phyloP scores from a whole-genome alignment of 2,113 vertebrate species.

The Burhinus oedicnemus region DNA sequence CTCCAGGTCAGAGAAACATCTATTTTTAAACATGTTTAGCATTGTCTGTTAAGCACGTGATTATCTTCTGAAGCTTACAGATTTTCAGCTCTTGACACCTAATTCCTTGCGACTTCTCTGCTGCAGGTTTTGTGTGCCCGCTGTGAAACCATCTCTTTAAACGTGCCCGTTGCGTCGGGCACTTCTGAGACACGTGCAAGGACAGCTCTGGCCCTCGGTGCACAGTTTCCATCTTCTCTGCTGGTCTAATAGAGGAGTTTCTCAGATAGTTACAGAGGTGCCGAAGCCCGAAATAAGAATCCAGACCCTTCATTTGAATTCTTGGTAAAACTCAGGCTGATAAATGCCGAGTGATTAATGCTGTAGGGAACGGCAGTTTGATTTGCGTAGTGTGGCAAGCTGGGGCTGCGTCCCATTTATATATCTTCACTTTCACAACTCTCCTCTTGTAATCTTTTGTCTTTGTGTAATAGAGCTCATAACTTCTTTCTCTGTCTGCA shows the following conservation, averaged over 20 bases:
- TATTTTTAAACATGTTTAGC: neutral
- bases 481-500: neutral
- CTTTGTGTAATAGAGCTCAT: neutral
- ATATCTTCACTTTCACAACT: neutral
- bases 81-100: neutral
- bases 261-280: neutral
- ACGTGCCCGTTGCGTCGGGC: rapidly evolving
- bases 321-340: neutral
- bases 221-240: neutral
- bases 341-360: neutral
- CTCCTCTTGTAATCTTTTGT: neutral
- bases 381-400: neutral
- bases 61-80: neutral
- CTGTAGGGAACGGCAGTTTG: neutral
- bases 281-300: neutral
- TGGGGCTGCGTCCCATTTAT: neutral
- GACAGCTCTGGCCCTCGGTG: neutral
- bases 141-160: neutral
- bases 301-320: neutral
- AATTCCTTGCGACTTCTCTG: neutral
- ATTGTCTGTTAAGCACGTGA: neutral
- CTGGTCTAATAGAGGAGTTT: neutral
- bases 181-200: neutral
- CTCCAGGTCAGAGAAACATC: neutral
- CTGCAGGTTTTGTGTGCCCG: neutral